phyloP scores from a whole-genome alignment of 37 sponge, comb jelly and placozoan species.

The Halichondria panicea region DNA sequence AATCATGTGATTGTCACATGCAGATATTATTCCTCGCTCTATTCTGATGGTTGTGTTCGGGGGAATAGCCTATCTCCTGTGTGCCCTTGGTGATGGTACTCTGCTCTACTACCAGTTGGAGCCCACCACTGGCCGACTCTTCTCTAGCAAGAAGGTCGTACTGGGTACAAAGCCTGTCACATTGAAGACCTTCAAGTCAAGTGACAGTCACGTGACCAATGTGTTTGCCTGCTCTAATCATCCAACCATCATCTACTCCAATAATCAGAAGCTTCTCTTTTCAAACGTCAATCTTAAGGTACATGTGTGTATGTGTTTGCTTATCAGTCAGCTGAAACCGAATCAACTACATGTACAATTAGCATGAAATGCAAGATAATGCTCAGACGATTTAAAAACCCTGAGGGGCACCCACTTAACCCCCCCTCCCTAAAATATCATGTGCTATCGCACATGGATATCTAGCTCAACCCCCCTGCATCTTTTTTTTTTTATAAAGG shows the following conservation, averaged over 20 bases:
- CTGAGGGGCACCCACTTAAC: no score
- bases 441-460: neutral
- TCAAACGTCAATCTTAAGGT: conserved; percentile 94
- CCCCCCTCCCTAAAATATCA: no score
- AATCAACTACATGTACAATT: neutral
- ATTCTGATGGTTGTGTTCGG: conserved; percentile 73
- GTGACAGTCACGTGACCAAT: conserved; percentile 53
- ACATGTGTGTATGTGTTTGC: neutral
- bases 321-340: no score
- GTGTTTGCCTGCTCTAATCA: conserved; percentile 96
- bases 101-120: conserved; percentile 83
- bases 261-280: conserved; percentile 86
- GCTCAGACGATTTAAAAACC: no score
- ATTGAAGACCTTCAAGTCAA: conserved; percentile 65
- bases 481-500: neutral
- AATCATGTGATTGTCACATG: neutral
- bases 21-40: conserved; percentile 88
- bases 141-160: conserved; percentile 57
- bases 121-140: conserved; percentile 39
- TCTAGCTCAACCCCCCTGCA: neutral
- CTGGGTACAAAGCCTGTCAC: conserved; percentile 87
- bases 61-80: conserved; percentile 70
- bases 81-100: conserved; percentile 91
- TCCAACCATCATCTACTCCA: conserved; percentile 93
- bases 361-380: neutral